Base-by-base conservation (phyloP, 1,140 invertebrate species). In the Spodoptera frugiperda region DNA sequence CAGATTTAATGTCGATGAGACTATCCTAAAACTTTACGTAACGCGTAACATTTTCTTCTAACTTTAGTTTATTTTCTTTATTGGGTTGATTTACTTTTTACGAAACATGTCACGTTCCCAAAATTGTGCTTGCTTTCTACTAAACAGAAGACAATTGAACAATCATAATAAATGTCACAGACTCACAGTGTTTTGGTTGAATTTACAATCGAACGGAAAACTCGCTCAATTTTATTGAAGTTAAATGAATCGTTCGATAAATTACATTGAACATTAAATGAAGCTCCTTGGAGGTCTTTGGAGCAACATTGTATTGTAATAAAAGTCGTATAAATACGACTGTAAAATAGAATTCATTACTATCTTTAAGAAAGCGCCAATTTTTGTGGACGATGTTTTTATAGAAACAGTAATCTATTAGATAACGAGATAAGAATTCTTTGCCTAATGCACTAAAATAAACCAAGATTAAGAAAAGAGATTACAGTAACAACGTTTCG, bases 151-250 rank as follows among this genome's bases (percentile, higher is more conserved):
- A 39, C 30, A 61, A 63, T 19, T 44, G 39, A 63, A 33, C 15
- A 44, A 44, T 63, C n/a, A 15, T 63, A 46, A 44, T 63, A 44
- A 63, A 63, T 44, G 59, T 44, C n/a, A 61, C 33, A 17, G 33
- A 44, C n/a, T 44, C 39, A 63, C 59, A 63, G 44, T 63, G 59
- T 63, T 63, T 63, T 44, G 59, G 33, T 44, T 63, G 15, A 44
- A 63, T 63, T 63, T 63, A 63, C 17, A 44, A 33, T 15, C 17
- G 44, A 63, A 15, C 59, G 33, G 59, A 33, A 63, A 33, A 44
- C 33, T 15, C n/a, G 17, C n/a, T 17, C 39, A 11, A 39, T 63
- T 63, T 61, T 19, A 63, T 63, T 63, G 59, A 44, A 44, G 44
- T 15, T 44, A 63, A n/a, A 63, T 63, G 33, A 63, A 44, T 39